These are phyloP conservation scores for Lasioglossum albipes DNA, from an alignment of 1,140 invertebrate species.

Conservation along the genomic window DNA sequence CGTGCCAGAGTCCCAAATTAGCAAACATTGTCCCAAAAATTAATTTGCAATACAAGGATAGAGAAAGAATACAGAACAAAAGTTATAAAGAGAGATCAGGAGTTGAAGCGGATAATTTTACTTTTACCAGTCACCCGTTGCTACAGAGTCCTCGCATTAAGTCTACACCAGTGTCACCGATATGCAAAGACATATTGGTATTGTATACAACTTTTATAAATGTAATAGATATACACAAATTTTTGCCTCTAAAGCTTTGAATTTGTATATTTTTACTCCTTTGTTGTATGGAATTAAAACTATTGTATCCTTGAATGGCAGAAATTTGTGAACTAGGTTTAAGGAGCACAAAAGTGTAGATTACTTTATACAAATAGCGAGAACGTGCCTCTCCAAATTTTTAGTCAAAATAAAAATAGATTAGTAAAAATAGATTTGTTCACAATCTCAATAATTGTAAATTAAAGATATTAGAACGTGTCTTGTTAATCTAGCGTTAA, in stretches of 20 bases:
- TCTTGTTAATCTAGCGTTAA: background rate
- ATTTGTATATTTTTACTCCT: too few species aligned
- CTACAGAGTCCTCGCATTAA: background rate
- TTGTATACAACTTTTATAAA: slow-evolving; percentile 1
- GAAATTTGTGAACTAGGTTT: too few species aligned
- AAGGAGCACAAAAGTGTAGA: too few species aligned
- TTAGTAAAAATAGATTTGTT: too few species aligned
- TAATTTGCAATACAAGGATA: background rate
- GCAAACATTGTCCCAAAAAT: background rate
- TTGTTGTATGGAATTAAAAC: too few species aligned
- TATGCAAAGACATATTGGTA: slow-evolving; percentile 7
- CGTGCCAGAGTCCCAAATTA: background rate
- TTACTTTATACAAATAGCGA: too few species aligned
- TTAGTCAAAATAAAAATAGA: too few species aligned
- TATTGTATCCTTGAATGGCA: too few species aligned
- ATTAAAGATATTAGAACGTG: too few species aligned
- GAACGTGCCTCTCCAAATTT: too few species aligned
- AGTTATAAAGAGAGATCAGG: background rate
- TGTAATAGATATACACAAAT: slow-evolving; percentile 1
- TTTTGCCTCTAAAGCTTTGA: too few species aligned
- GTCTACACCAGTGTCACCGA: background rate
- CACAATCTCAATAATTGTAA: too few species aligned
- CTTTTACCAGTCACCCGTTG: background rate
- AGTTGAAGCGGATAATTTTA: slow-evolving; percentile 8
- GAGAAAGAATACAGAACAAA: background rate